Base-by-base conservation (phyloP, 1,140 invertebrate genomes). In the Neocloeon triangulifer region DNA sequence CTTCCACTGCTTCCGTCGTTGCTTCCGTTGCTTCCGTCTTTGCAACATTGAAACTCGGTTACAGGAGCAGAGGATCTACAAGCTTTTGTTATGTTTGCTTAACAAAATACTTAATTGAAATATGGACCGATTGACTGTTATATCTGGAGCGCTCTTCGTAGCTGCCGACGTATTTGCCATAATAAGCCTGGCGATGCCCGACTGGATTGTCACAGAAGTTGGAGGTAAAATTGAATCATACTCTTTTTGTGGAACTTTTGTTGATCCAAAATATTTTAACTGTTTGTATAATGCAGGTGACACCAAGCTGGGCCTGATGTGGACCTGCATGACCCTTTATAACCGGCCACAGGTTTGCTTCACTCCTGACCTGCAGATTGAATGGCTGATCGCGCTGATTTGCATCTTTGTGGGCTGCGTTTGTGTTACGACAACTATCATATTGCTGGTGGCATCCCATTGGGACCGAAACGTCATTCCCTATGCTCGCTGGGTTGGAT, bases 181-280 rank as follows among this genome's bases (percentile, higher is more conserved):
- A 37, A 69, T 86, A 1, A 89, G 85, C 54, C 61, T 95, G 39
- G 75, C 82, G 5, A 77, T 91, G 68, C 85, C 88, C 22, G 82
- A 91, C 53, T 95, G 88, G 88, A 91, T 94, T 44, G 80, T 89
- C 20, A 86, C 85, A 4, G 81, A 89, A 55, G 77, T 88, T 42
- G 85, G 84, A 55, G 78, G 81, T 79, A 62, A 51, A 13, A 6
- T 17, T 16, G 21, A 19, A 13, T 15, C 25, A 25, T 34, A 2
- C 20, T 9, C 9, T 28, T 2, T 14, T 16, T 33, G 9, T 28
- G 12, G 22, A 22, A 16, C 28, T 32, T 10, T 36, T 28, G 9
- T 35, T 35, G 17, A n/a, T 21, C 16, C 1, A 12, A 12, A 17
- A 25, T 35, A 8, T 19, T 12, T 9, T 27, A 8, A 21, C 14